Conservation (phyloP, 1,140 invertebrate genomes). For the Schlechtendalia chinensis region DNA sequence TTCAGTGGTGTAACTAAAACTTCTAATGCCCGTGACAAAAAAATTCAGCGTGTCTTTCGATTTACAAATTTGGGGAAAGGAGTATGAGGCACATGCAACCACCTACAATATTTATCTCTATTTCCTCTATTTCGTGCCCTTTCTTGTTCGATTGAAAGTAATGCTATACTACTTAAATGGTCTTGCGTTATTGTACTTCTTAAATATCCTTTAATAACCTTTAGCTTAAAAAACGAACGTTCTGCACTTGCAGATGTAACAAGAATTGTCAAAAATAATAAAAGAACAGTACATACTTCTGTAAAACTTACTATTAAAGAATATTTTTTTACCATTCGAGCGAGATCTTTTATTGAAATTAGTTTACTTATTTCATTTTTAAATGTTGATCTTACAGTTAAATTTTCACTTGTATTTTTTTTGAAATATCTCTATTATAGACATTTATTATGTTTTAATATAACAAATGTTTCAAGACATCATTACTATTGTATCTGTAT, state of each 20-base stretch:
- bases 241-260: not conserved
- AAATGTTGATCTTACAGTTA: not conserved
- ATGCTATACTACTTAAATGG: not conserved
- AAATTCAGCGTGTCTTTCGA: no score
- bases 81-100: no score
- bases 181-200: not conserved
- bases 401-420: conserved; percentile 7
- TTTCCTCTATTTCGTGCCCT: not conserved
- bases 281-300: conserved; percentile 67
- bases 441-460: not conserved
- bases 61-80: no score
- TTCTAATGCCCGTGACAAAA: no score
- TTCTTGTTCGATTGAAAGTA: not conserved
- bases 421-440: not conserved
- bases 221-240: not conserved
- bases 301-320: conserved; percentile 53
- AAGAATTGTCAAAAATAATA: conserved; percentile 61
- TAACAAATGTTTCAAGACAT: no score
- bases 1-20: no score
- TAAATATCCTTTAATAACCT: not conserved
- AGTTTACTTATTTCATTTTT: conserved; percentile 23
- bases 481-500: no score
- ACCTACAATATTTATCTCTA: no score
- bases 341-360: not conserved
- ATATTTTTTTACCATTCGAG: no score